phyloP scores from a whole-genome alignment of 2,888 invertebrate species.

The Caenorhabditis wallacei region DNA sequence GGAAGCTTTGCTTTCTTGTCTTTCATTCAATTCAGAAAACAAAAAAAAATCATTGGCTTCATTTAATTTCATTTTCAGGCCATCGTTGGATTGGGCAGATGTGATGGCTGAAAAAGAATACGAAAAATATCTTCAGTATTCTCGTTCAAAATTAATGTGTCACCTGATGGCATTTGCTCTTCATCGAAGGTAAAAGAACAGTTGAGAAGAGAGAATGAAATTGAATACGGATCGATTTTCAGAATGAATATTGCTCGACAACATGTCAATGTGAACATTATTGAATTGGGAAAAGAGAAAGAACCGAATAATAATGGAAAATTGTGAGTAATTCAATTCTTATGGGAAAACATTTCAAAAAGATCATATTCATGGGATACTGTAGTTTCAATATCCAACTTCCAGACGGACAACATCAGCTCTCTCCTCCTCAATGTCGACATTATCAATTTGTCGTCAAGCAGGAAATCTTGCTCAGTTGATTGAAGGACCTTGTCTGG shows the following conservation, averaged over 20 bases:
- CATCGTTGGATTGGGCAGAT: slow-evolving; percentile 79
- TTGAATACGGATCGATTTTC: slow-evolving; percentile 31
- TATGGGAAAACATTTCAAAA: background rate
- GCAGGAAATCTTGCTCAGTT: slow-evolving; percentile 78
- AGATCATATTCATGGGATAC: background rate
- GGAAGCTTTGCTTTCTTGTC: slow-evolving; percentile 24
- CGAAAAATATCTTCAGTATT: slow-evolving; percentile 83
- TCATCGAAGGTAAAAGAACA: slow-evolving; percentile 71
- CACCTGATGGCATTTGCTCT: slow-evolving; percentile 81
- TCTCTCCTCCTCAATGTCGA: slow-evolving; percentile 74
- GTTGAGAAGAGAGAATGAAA: background rate
- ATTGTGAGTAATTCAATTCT: slow-evolving; percentile 56
- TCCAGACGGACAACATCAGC: slow-evolving; percentile 76
- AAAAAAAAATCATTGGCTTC: slow-evolving; percentile 8
- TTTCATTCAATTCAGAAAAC: background rate
- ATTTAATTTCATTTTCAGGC: slow-evolving; percentile 60
- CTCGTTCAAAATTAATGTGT: slow-evolving; percentile 82
- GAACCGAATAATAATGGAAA: slow-evolving; percentile 76
- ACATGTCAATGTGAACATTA: slow-evolving; percentile 72
- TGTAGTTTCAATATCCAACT: background rate
- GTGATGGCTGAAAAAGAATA: slow-evolving; percentile 79
- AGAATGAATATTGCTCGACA: slow-evolving; percentile 71
- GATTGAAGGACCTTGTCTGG: slow-evolving; percentile 73
- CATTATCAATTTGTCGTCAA: slow-evolving; percentile 71
- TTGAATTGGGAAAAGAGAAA: slow-evolving; percentile 75